Percentiles rank a stretch among this genome's conserved stretches.
Conservation (phyloP, 2,113 vertebrate species). For the Delphinapterus leucas region DNA sequence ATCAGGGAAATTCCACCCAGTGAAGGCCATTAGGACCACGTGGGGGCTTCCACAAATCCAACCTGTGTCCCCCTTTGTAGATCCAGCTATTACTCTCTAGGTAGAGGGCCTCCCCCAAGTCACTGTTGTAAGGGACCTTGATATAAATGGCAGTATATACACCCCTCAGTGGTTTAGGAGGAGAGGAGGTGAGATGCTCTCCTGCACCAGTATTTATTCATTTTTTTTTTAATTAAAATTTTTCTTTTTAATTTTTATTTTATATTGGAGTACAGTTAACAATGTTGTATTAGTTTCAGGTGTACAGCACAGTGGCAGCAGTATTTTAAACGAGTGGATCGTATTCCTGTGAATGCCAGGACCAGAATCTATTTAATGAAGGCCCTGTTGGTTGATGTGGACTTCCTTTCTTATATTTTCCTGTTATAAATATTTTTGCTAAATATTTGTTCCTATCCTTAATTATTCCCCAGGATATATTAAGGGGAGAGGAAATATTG, state of each 20-base stretch:
- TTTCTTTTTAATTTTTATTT: too few relatives aligned
- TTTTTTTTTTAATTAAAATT: too few relatives aligned
- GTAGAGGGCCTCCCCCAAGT: background rate
- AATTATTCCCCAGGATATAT: background rate
- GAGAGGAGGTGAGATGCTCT: background rate
- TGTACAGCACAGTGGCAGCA: too few relatives aligned
- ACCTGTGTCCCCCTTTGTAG: background rate
- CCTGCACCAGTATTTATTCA: background rate
- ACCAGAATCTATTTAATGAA: background rate
- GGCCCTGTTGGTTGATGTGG: background rate
- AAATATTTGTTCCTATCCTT: background rate
- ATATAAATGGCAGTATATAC: rapidly evolving
- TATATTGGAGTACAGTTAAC: too few relatives aligned
- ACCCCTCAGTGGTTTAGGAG: background rate
- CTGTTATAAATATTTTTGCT: background rate
- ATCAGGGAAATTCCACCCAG: background rate
- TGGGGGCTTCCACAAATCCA: background rate
- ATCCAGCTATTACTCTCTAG: background rate
- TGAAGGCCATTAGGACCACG: background rate
- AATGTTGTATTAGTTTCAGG: too few relatives aligned
- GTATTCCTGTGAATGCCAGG: background rate
- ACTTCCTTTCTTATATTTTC: background rate
- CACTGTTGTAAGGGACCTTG: background rate
- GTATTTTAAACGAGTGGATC: background rate
- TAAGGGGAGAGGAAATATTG: background rate